Conservation (phyloP, 2,113 vertebrate genomes). For the Tenrec ecaudatus region DNA sequence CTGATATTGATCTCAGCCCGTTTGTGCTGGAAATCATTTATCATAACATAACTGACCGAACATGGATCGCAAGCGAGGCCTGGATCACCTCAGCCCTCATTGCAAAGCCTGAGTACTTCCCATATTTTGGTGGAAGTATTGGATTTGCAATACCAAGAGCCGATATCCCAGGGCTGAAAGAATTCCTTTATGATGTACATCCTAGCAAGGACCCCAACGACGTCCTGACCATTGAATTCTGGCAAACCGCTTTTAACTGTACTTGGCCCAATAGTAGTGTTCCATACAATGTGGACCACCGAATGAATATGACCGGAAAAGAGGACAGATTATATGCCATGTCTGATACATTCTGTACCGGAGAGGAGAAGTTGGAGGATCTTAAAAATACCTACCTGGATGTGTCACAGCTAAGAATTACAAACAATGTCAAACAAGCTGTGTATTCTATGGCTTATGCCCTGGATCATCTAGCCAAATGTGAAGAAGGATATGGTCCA, state of each 20-base stretch:
- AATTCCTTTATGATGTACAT: conserved; percentile 87
- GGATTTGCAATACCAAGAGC: conserved; percentile 89
- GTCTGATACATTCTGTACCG: conserved; percentile 86
- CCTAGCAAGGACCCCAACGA: conserved; percentile 83
- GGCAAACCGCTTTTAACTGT: conserved; percentile 91
- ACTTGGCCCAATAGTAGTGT: conserved; percentile 84
- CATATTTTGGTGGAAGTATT: conserved; percentile 88
- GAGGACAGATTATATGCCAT: conserved; percentile 63
- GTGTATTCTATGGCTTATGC: conserved; percentile 89
- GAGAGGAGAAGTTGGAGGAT: conserved; percentile 84
- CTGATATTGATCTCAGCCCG: conserved; percentile 87
- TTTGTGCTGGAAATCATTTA: conserved; percentile 87
- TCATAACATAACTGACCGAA: conserved; percentile 90
- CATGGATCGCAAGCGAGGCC: conserved; percentile 92
- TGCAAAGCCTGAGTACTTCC: conserved; percentile 85
- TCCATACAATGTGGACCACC: conserved; percentile 78
- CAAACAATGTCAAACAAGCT: conserved; percentile 92
- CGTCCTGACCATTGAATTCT: conserved; percentile 90
- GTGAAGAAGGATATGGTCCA: conserved; percentile 83
- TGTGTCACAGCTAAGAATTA: conserved; percentile 90
- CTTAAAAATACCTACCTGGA: conserved; percentile 91
- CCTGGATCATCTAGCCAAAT: conserved; percentile 88
- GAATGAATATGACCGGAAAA: conserved; percentile 73
- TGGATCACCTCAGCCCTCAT: conserved; percentile 92
- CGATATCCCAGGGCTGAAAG: conserved; percentile 87